Conservation (phyloP, 2,113 vertebrate genomes). For the Etheostoma spectabile region DNA sequence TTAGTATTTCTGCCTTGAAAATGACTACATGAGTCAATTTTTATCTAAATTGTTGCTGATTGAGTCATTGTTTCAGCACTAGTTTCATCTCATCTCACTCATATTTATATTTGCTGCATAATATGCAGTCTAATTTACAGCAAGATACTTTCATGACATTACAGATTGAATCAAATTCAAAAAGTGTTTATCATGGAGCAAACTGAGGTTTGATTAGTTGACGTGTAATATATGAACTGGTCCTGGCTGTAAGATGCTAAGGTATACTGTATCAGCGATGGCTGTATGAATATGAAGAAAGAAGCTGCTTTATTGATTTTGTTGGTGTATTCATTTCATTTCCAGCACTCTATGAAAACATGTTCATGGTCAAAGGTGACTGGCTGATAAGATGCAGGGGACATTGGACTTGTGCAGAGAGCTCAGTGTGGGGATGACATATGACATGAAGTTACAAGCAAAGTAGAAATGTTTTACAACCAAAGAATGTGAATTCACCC, state of each 20-base stretch:
- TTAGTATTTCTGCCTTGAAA: background rate
- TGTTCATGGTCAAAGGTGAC: constrained; percentile 79
- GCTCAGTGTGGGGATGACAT: constrained; percentile 58
- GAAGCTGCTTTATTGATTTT: constrained; percentile 19
- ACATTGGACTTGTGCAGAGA: constrained; percentile 80
- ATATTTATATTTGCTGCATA: background rate
- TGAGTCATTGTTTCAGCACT: background rate
- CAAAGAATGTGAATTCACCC: constrained; percentile 17
- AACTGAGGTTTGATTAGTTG: background rate
- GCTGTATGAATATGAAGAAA: background rate
- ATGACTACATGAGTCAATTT: background rate
- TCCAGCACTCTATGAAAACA: constrained; percentile 53
- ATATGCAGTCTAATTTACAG: background rate
- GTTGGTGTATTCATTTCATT: constrained; percentile 41
- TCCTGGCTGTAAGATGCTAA: background rate
- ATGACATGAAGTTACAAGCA: constrained; percentile 64
- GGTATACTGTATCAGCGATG: background rate
- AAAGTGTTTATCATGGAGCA: background rate
- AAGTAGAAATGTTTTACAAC: constrained; percentile 40
- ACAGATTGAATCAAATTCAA: background rate
- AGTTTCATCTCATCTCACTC: background rate
- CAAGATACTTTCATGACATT: background rate
- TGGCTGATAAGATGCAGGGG: constrained; percentile 80
- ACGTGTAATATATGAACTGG: background rate
- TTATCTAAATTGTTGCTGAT: background rate